Percentiles rank a stretch among this genome's conserved stretches.
phyloP scores from a whole-genome alignment of 2,797 vertebrate species.

The Labroides dimidiatus region DNA sequence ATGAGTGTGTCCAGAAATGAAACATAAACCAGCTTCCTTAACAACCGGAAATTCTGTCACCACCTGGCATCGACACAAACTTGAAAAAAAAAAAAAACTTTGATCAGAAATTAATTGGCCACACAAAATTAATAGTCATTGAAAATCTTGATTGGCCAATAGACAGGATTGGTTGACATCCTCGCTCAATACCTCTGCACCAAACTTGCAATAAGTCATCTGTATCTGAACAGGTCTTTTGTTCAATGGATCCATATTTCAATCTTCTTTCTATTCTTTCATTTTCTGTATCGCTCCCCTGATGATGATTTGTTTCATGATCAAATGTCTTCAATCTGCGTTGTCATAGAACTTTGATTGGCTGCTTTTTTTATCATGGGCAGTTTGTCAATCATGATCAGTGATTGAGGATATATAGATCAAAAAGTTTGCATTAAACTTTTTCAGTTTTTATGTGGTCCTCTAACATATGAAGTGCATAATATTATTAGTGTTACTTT shows the following conservation, averaged over 20 bases:
- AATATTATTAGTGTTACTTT: too few relatives aligned
- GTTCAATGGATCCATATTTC: conserved; percentile 24
- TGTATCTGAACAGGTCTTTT: conserved; percentile 9
- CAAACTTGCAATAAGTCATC: conserved; percentile 37
- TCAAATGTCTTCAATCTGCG: conserved; percentile 14
- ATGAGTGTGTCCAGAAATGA: too few relatives aligned
- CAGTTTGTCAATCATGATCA: conserved; percentile 1
- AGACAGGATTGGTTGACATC: not conserved
- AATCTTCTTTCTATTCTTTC: conserved; percentile 14
- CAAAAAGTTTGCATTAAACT: not conserved
- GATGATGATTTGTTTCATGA: conserved; percentile 7
- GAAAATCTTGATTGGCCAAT: conserved; percentile 15
- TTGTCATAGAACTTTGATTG: conserved; percentile 22
- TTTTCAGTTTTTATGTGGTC: not conserved
- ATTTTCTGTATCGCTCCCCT: conserved; percentile 31
- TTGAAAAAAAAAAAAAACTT: not conserved
- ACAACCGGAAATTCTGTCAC: not conserved
- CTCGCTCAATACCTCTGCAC: conserved; percentile 3
- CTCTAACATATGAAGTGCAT: not conserved
- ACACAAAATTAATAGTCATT: not conserved
- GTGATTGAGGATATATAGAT: not conserved
- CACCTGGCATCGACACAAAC: not conserved
- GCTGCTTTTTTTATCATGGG: conserved; percentile 14
- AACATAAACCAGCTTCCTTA: too few relatives aligned
- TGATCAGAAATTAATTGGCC: not conserved